phyloP scores from a whole-genome alignment of 2,797 vertebrate genomes.

The Ceryle rudis region DNA sequence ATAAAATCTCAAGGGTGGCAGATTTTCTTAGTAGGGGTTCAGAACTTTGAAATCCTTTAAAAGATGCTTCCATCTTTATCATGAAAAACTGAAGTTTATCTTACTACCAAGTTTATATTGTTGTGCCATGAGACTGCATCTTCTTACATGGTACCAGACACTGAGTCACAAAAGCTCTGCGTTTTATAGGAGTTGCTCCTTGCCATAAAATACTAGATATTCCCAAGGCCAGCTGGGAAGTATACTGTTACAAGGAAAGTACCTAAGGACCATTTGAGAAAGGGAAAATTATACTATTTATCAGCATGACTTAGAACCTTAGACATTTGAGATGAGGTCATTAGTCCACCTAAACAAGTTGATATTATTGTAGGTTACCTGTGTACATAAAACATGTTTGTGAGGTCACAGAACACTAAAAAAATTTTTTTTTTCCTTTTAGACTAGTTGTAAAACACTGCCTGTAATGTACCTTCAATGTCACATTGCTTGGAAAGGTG shows the following conservation, averaged over 20 bases:
- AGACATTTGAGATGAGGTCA: background rate
- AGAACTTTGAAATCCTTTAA: background rate
- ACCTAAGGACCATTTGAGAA: background rate
- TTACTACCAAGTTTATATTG: background rate
- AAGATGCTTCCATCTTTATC: fast-evolving
- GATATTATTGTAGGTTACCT: background rate
- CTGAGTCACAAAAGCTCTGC: background rate
- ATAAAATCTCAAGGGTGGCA: background rate
- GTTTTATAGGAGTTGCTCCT: background rate
- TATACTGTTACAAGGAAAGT: background rate
- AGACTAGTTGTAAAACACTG: background rate
- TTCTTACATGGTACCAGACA: background rate
- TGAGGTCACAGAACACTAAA: background rate
- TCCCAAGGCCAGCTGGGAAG: background rate
- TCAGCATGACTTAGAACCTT: background rate
- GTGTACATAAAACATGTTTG: fast-evolving
- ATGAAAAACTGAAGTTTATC: background rate
- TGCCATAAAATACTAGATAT: background rate
- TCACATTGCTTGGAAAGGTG: background rate
- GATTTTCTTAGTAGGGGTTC: background rate
- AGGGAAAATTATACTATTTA: background rate
- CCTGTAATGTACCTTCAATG: background rate
- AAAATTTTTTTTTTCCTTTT: background rate
- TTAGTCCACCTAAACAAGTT: background rate
- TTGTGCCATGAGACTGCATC: too few species aligned